These are phyloP conservation scores for Eonycteris spelaea DNA, from an alignment of 2,113 vertebrate species.

Conservation along the genomic window DNA sequence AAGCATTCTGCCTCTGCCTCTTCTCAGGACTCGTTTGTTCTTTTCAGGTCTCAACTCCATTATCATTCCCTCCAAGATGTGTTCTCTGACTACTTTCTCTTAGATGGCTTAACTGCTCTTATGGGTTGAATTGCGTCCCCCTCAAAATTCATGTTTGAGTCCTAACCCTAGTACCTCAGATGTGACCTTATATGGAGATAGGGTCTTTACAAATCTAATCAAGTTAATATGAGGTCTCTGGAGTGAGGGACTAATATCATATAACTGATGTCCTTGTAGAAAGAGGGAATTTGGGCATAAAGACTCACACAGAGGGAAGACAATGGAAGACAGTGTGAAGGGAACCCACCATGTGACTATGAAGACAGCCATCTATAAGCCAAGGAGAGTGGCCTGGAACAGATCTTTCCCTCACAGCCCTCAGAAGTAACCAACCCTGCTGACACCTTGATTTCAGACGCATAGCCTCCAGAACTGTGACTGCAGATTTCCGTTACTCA, in stretches of 20 bases:
- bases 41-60: neutral
- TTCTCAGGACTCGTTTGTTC: neutral
- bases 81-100: neutral
- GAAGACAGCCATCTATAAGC: neutral
- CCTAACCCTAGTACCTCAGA: neutral
- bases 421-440: neutral
- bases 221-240: neutral
- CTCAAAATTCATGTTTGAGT: neutral
- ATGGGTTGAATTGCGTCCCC: neutral
- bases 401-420: neutral
- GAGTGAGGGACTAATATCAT: neutral
- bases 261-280: neutral
- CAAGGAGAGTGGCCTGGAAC: neutral
- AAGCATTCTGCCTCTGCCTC: neutral
- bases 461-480: neutral
- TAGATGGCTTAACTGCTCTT: neutral
- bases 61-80: neutral
- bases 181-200: neutral
- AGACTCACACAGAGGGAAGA: neutral
- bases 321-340: neutral
- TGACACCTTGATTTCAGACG: neutral
- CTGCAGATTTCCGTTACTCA: neutral
- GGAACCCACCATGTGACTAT: neutral
- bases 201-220: neutral
- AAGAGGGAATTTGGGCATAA: neutral